These are phyloP conservation scores for Chorisops tibialis DNA, from an alignment of 2,888 invertebrate species.

Conservation along the genomic window DNA sequence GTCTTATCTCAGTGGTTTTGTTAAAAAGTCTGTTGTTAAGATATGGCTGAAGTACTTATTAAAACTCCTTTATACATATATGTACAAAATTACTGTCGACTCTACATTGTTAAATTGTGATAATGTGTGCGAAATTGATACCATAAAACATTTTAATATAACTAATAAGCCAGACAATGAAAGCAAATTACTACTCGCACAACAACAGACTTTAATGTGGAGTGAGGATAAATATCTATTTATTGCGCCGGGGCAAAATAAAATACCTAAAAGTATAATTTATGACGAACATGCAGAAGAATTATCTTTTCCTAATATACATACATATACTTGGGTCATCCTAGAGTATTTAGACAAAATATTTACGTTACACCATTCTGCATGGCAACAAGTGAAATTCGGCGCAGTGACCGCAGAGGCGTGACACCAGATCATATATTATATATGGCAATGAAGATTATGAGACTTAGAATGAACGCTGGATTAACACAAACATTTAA, in stretches of 20 bases:
- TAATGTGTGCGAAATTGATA: background rate
- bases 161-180: background rate
- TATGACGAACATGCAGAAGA: constrained; percentile 49
- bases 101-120: too few species aligned
- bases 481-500: constrained; percentile 34
- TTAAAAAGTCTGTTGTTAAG: background rate
- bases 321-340: constrained; percentile 45
- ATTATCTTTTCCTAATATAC: constrained; percentile 50
- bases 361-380: constrained; percentile 33
- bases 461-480: constrained; percentile 38
- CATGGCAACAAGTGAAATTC: constrained; percentile 35
- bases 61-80: background rate
- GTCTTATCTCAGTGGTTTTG: background rate
- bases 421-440: constrained; percentile 43
- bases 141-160: background rate
- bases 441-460: constrained; percentile 48
- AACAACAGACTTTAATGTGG: constrained; percentile 41
- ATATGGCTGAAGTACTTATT: background rate
- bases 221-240: constrained; percentile 42
- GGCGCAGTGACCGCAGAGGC: constrained; percentile 40
- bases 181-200: constrained; percentile 19
- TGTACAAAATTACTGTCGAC: too few species aligned
- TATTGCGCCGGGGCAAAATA: constrained; percentile 41
- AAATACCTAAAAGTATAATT: constrained; percentile 41
- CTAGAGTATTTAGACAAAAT: constrained; percentile 38